Conservation (phyloP, 1,140 invertebrate species). For the Nephotettix cincticeps region DNA sequence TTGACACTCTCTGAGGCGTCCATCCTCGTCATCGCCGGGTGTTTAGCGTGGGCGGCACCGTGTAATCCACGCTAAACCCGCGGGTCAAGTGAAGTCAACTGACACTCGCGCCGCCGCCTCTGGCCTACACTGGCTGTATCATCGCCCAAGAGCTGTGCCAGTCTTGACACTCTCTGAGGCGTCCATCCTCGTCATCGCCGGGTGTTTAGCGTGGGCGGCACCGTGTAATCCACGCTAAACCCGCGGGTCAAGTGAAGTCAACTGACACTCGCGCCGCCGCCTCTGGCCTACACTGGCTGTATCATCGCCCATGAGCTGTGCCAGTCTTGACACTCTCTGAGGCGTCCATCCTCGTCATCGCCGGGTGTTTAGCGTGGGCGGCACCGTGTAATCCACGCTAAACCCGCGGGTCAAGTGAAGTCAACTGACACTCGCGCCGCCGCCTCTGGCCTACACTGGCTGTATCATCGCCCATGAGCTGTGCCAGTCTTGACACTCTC, state of each 20-base stretch:
- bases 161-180: no score
- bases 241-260: conserved; percentile 1
- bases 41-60: neutral
- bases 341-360: no score
- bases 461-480: no score
- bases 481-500: no score
- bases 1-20: no score
- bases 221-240: neutral
- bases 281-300: no score
- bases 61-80: neutral
- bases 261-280: conserved; percentile 3
- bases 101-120: neutral
- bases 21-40: no score
- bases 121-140: no score
- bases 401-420: neutral
- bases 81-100: conserved; percentile 9
- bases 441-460: neutral
- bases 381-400: neutral
- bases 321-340: no score
- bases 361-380: neutral
- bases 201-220: neutral
- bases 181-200: no score
- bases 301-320: no score
- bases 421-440: conserved; percentile 5
- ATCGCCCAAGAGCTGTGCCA: no score